Evolutionary conservation across 2,888 invertebrate species (phyloP).

Genomic region (Falcaria lacertinaria): DNA sequence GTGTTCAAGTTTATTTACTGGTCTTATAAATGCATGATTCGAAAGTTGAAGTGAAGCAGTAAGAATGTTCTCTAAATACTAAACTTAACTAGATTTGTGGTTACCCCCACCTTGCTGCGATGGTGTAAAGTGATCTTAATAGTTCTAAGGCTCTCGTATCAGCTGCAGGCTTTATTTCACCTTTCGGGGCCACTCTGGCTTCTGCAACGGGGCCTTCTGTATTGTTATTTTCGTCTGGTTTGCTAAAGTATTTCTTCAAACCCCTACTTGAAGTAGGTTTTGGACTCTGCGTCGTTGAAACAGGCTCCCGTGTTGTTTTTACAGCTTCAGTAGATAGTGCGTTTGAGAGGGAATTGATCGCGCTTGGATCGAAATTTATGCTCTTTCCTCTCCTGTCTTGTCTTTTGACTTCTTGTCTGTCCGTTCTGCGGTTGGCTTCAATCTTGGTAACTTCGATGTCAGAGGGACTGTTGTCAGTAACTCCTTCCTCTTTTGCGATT

Average conservation of each 20-base stretch:
- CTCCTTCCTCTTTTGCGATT: constrained; percentile 60
- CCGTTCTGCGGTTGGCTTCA: constrained; percentile 44
- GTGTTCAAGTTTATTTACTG: constrained; percentile 1
- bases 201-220: constrained; percentile 59
- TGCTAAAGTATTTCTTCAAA: constrained; percentile 50
- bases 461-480: constrained; percentile 34
- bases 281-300: constrained; percentile 49
- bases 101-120: constrained; percentile 89
- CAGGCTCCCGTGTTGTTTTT: constrained; percentile 38
- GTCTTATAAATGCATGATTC: constrained; percentile 6
- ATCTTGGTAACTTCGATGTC: constrained; percentile 39
- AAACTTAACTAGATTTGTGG: constrained; percentile 21
- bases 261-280: constrained; percentile 54
- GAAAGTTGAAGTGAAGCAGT: constrained; percentile 4
- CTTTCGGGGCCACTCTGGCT: constrained; percentile 50
- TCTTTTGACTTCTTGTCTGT: constrained; percentile 35
- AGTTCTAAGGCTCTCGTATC: constrained; percentile 90
- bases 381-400: constrained; percentile 54
- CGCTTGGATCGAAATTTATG: constrained; percentile 54
- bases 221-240: constrained; percentile 23
- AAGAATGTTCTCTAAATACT: constrained; percentile 35
- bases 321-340: constrained; percentile 47
- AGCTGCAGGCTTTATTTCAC: constrained; percentile 73
- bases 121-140: constrained; percentile 89
- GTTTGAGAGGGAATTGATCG: constrained; percentile 60